Percentiles rank a stretch among this genome's conserved stretches.
Conservation (phyloP, 2,888 invertebrate species). For the Ethmia dodecea region DNA sequence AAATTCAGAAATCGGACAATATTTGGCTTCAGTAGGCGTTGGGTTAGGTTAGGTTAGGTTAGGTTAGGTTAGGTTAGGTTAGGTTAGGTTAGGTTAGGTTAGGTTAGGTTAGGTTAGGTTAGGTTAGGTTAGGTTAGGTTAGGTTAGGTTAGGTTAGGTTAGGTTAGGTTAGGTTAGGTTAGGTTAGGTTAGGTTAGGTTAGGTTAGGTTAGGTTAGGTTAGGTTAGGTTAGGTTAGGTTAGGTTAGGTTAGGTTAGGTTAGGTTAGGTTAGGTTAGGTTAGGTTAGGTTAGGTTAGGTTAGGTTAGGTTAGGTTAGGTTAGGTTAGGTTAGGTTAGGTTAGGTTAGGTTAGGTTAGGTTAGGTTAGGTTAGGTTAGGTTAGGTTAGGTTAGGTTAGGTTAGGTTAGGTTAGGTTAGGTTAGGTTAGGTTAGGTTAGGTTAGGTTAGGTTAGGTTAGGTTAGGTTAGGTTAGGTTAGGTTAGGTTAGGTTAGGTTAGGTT, state of each 20-base stretch:
- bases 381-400: constrained; percentile 20
- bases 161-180: constrained; percentile 16
- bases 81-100: constrained; percentile 18
- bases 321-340: constrained; percentile 17
- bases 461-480: constrained; percentile 22
- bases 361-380: constrained; percentile 21
- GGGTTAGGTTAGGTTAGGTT: constrained; percentile 19
- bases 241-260: constrained; percentile 22
- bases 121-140: constrained; percentile 16
- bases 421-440: constrained; percentile 21
- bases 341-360: constrained; percentile 19
- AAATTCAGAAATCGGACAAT: too few species aligned
- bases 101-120: constrained; percentile 18
- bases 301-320: constrained; percentile 24
- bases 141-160: constrained; percentile 1
- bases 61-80: constrained; percentile 12
- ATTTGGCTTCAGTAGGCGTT: too few species aligned
- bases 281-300: constrained; percentile 24
- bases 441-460: constrained; percentile 17
- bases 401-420: constrained; percentile 21
- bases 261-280: constrained; percentile 23
- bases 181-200: constrained; percentile 14
- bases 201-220: constrained; percentile 17
- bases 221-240: constrained; percentile 17
- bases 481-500: constrained; percentile 22